Evolutionary conservation across 2,888 invertebrate species (phyloP).

Genomic region (Drosophila falleni): DNA sequence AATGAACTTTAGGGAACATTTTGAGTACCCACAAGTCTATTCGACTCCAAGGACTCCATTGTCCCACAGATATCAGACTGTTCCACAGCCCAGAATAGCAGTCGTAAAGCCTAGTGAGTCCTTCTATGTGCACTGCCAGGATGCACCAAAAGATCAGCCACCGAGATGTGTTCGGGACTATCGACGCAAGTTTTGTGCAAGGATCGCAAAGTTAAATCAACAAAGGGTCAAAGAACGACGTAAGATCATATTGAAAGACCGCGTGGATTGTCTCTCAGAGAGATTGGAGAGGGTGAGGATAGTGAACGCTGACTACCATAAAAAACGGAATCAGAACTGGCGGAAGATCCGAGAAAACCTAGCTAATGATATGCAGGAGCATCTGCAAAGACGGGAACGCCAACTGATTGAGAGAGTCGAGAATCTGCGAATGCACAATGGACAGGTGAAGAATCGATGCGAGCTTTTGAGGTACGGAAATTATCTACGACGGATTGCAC

Average conservation of each 20-base stretch:
- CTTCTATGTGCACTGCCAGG: conserved; percentile 32
- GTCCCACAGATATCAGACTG: not conserved
- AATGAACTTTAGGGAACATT: conserved; percentile 16
- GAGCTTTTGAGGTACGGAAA: conserved; percentile 22
- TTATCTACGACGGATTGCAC: conserved; percentile 32
- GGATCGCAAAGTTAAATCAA: conserved; percentile 2
- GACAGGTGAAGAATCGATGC: conserved; percentile 11
- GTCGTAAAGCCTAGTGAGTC: not conserved
- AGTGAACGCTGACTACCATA: not conserved
- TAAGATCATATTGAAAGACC: not conserved
- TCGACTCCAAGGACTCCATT: not conserved
- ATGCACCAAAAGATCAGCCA: conserved; percentile 12
- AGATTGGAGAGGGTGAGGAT: conserved; percentile 6
- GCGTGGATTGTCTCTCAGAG: conserved; percentile 1
- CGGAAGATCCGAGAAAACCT: not conserved
- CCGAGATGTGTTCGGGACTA: conserved; percentile 26
- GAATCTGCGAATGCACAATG: conserved; percentile 29
- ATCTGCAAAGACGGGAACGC: conserved; percentile 13
- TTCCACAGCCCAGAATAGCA: not conserved
- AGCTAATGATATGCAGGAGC: conserved; percentile 28
- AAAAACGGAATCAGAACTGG: not conserved
- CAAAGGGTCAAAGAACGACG: conserved; percentile 12
- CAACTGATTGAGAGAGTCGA: not conserved
- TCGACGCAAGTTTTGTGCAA: not conserved
- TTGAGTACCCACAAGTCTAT: not conserved